These are phyloP conservation scores for Catocala fraxini DNA, from an alignment of 2,888 invertebrate genomes.

Conservation along the genomic window DNA sequence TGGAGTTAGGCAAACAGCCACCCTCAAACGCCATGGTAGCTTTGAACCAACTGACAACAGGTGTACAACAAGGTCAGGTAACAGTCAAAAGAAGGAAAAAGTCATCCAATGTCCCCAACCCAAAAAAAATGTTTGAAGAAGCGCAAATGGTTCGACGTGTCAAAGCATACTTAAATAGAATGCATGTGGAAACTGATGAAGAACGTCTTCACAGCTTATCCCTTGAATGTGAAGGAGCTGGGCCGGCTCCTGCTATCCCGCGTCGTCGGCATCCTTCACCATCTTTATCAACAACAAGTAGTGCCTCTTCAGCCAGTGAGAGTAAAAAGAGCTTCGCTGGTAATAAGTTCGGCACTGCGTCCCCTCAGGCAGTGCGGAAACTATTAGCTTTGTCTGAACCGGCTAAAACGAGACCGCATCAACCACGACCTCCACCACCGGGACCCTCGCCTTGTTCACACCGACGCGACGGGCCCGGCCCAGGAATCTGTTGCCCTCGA, in stretches of 20 bases:
- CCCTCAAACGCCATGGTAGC: conserved; percentile 96
- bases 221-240: conserved; percentile 94
- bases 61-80: conserved; percentile 91
- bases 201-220: conserved; percentile 96
- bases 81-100: conserved; percentile 97
- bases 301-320: conserved; percentile 95
- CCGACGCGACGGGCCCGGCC: conserved; percentile 88
- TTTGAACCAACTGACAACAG: conserved; percentile 94
- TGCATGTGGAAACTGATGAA: conserved; percentile 97
- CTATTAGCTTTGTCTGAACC: conserved; percentile 96
- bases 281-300: conserved; percentile 96
- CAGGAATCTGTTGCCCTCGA: conserved; percentile 79
- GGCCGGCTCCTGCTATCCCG: conserved; percentile 88
- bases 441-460: conserved; percentile 90
- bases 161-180: conserved; percentile 97
- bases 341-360: conserved; percentile 95
- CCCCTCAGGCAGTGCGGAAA: conserved; percentile 98
- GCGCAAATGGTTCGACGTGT: conserved; percentile 99
- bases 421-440: conserved; percentile 90
- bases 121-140: conserved; percentile 99
- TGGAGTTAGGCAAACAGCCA: conserved; percentile 95
- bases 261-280: conserved; percentile 97
- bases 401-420: conserved; percentile 95
- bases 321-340: conserved; percentile 88
- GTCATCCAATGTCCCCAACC: conserved; percentile 96